A percentile compares a stretch with the other conserved stretches of the same genome.
Conservation (phyloP, 1,140 invertebrate species). For the Lepidurus arcticus region DNA sequence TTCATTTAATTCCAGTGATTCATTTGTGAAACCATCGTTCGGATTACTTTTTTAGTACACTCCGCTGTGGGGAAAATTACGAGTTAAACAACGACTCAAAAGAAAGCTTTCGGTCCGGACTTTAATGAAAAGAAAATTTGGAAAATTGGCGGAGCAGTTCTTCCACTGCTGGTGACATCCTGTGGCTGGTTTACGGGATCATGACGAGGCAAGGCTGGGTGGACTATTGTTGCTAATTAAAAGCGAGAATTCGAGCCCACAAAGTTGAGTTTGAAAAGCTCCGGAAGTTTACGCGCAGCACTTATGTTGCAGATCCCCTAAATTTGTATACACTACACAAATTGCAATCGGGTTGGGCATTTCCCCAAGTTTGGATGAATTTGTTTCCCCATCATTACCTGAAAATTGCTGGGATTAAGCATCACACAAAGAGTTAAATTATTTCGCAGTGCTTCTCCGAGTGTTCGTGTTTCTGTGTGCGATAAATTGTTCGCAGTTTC, state of each 20-base stretch:
- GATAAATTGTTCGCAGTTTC: background rate
- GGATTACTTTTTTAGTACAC: background rate
- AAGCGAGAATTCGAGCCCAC: background rate
- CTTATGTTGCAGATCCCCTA: background rate
- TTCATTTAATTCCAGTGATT: background rate
- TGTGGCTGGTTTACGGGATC: background rate
- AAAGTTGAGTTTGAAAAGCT: background rate
- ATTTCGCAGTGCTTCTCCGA: background rate
- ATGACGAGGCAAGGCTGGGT: constrained; percentile 1
- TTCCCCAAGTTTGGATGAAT: background rate
- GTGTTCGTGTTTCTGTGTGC: background rate
- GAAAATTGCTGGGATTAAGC: background rate
- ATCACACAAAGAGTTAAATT: constrained; percentile 3
- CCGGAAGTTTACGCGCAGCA: constrained; percentile 4
- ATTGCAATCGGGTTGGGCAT: constrained; percentile 21
- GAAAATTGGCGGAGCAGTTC: background rate
- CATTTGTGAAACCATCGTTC: background rate
- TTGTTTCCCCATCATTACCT: constrained; percentile 3
- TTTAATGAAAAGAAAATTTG: background rate
- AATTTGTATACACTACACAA: background rate
- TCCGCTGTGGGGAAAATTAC: background rate
- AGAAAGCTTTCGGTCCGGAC: background rate
- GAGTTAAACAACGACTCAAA: background rate
- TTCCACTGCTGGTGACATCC: background rate
- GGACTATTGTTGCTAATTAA: background rate